These are phyloP conservation scores for Rhagoletis pomonella DNA, from an alignment of 1,140 invertebrate species.

Conservation along the genomic window DNA sequence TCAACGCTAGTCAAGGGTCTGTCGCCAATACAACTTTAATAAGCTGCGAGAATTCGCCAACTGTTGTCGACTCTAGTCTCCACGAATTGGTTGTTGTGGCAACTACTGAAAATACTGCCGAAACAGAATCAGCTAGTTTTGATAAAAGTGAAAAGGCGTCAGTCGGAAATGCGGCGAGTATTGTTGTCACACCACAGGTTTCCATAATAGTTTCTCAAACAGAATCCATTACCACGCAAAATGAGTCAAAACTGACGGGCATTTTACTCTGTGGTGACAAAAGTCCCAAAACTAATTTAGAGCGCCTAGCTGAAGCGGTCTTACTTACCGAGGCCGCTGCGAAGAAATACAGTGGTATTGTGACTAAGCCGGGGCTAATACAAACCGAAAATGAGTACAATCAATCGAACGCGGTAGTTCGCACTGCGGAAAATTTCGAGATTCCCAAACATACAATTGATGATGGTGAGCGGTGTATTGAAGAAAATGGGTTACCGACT, in stretches of 20 bases:
- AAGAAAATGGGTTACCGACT: background rate
- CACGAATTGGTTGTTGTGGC: background rate
- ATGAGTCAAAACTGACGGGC: too few species aligned
- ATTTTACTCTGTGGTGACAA: conserved; percentile 13
- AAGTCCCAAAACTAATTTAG: conserved; percentile 20
- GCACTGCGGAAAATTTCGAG: background rate
- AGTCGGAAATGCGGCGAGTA: too few species aligned
- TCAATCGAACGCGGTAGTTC: background rate
- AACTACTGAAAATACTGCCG: too few species aligned
- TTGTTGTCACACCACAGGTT: background rate
- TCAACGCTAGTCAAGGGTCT: background rate
- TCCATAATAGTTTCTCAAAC: background rate
- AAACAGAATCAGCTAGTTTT: too few species aligned
- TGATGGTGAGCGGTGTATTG: background rate
- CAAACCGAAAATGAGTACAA: background rate
- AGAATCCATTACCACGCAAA: background rate
- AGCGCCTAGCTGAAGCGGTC: background rate
- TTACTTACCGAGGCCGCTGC: background rate
- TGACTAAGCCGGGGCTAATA: background rate
- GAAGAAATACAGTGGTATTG: background rate
- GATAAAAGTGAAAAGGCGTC: background rate
- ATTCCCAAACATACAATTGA: background rate
- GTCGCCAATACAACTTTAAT: background rate
- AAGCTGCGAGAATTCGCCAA: background rate
- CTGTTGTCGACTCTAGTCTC: background rate